Percentiles rank a stretch among this genome's conserved stretches.
These are phyloP conservation scores for Siniperca knerii DNA, from an alignment of 2,113 vertebrate genomes.

Conservation along the genomic window DNA sequence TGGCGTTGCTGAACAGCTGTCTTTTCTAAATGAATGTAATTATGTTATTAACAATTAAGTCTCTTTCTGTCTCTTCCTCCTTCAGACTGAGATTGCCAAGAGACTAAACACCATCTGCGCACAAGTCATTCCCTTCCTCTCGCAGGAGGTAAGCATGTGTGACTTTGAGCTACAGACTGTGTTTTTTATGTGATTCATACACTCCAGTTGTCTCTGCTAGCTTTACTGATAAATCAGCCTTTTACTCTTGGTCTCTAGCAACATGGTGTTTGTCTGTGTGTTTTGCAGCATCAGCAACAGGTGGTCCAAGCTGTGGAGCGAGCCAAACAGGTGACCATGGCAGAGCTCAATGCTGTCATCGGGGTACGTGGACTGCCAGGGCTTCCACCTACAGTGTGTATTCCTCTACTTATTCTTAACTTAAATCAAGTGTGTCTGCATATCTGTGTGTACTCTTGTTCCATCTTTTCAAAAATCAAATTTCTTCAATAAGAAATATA, in stretches of 20 bases:
- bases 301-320: constrained; percentile 97
- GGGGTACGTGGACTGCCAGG: constrained; percentile 97
- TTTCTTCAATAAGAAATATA: not conserved
- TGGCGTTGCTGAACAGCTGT: constrained; percentile 73
- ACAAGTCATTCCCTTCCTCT: constrained; percentile 99
- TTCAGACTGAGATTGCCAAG: constrained; percentile 97
- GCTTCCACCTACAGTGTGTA: constrained; percentile 96
- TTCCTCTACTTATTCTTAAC: constrained; percentile 80
- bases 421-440: not conserved
- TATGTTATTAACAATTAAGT: constrained; percentile 73
- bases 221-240: constrained; percentile 17
- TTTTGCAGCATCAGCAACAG: constrained; percentile 94
- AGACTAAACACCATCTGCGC: constrained; percentile 99
- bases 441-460: not conserved
- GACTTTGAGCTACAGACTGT: constrained; percentile 62
- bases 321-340: constrained; percentile 99
- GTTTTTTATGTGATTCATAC: constrained; percentile 24
- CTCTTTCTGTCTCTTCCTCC: constrained; percentile 66
- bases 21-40: constrained; percentile 75
- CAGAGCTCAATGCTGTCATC: constrained; percentile 97
- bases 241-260: not conserved
- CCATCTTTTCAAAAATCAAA: not conserved
- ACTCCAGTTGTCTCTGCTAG: constrained; percentile 13
- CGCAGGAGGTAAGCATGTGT: constrained; percentile 92
- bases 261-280: constrained; percentile 21